Conservation (phyloP, 2,888 invertebrate genomes). For the Melinaea marsaeus region DNA sequence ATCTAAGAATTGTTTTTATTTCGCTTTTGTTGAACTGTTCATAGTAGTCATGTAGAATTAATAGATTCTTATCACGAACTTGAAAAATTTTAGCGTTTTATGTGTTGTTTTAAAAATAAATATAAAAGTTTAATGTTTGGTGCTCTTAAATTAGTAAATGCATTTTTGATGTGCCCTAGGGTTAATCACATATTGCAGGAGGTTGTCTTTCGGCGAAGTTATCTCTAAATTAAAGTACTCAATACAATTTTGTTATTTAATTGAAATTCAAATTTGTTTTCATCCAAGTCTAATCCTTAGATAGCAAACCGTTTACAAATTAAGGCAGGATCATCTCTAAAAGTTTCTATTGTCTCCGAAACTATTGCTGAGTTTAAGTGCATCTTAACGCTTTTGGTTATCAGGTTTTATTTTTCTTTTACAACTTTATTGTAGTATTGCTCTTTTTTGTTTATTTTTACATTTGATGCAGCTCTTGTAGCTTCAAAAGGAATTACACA, state of each 20-base stretch:
- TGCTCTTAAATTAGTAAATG: too few species aligned
- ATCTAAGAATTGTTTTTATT: constrained; percentile 1
- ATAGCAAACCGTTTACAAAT: too few species aligned
- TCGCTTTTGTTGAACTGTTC: not conserved
- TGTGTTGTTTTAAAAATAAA: too few species aligned
- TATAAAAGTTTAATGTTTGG: too few species aligned
- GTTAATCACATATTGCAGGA: too few species aligned
- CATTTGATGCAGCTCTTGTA: not conserved
- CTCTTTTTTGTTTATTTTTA: constrained; percentile 2
- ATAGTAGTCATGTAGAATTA: not conserved
- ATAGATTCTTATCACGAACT: constrained; percentile 4
- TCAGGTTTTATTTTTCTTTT: constrained; percentile 16
- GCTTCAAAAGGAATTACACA: not conserved
- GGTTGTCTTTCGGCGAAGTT: too few species aligned
- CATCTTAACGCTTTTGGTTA: constrained; percentile 13
- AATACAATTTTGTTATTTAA: too few species aligned
- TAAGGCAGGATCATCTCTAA: too few species aligned
- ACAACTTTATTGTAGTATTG: constrained; percentile 4
- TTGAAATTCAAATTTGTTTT: too few species aligned
- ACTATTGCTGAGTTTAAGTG: constrained; percentile 7
- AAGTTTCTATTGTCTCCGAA: constrained; percentile 5
- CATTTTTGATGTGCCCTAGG: too few species aligned
- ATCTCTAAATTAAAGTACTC: too few species aligned
- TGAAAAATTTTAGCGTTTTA: not conserved
- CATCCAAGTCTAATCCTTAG: too few species aligned